Percentiles rank a stretch among this genome's conserved stretches.
Conservation (phyloP, 2,797 vertebrate genomes). For the Hylomyscus alleni region DNA sequence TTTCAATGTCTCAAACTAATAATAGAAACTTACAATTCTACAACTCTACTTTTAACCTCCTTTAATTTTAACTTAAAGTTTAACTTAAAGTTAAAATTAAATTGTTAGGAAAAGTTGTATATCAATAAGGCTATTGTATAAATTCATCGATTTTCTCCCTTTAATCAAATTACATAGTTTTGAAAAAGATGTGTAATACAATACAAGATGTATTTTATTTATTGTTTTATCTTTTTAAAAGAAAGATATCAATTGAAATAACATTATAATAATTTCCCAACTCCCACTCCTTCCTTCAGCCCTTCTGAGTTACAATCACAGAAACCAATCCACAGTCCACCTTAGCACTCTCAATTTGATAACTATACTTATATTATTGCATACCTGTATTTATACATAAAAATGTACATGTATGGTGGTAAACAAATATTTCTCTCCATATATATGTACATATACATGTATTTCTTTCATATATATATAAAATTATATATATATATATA, state of each 20-base stretch:
- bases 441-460: no score
- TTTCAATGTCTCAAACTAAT: neutral
- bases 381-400: neutral
- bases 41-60: neutral
- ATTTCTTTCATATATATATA: no score
- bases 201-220: neutral
- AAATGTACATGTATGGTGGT: neutral
- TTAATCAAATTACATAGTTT: neutral
- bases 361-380: neutral
- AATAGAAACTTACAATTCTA: neutral
- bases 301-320: neutral
- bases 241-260: neutral
- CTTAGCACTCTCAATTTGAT: neutral
- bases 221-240: neutral
- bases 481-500: no score
- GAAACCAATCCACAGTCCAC: neutral
- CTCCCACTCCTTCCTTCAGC: neutral
- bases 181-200: neutral
- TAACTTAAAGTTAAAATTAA: neutral
- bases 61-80: no score
- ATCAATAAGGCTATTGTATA: neutral
- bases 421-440: no score
- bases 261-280: neutral
- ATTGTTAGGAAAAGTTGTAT: neutral
- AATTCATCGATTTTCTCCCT: neutral